A percentile compares a stretch with the other conserved stretches of the same genome.
Conservation (phyloP, 2,797 vertebrate genomes). For the Zenarchopterus dispar region DNA sequence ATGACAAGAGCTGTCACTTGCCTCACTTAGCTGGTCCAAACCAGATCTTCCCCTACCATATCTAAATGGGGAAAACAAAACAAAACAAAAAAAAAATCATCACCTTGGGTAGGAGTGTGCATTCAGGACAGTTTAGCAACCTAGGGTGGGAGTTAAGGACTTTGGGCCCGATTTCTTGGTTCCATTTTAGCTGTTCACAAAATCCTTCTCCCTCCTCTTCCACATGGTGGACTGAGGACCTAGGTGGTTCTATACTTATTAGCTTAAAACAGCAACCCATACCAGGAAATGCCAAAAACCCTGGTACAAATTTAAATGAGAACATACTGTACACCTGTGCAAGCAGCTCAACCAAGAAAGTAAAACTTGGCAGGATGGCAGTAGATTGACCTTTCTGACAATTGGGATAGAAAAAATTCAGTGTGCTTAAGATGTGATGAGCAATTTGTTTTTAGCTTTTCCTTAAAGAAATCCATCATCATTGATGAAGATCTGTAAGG, state of each 20-base stretch:
- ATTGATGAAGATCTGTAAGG: conserved; percentile 66
- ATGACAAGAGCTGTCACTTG: conserved; percentile 35
- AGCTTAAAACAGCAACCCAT: conserved; percentile 85
- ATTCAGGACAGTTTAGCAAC: conserved; percentile 84
- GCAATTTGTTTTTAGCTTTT: conserved; percentile 28
- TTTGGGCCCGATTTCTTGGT: conserved; percentile 89
- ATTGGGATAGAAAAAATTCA: conserved; percentile 43
- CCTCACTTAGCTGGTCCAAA: conserved; percentile 51
- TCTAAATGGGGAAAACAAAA: conserved; percentile 13
- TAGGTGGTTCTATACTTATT: conserved; percentile 88
- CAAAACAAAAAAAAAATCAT: conserved; percentile 64
- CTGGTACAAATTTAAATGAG: conserved; percentile 76
- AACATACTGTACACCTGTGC: conserved; percentile 79
- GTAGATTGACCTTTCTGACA: conserved; percentile 40
- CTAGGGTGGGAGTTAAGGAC: conserved; percentile 89
- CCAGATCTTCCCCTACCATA: conserved; percentile 52
- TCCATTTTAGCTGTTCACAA: conserved; percentile 83
- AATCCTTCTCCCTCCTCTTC: conserved; percentile 92
- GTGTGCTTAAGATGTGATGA: conserved; percentile 10
- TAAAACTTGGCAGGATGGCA: conserved; percentile 53
- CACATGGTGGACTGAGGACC: conserved; percentile 90
- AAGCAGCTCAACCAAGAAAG: conserved; percentile 67
- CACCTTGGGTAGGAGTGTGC: conserved; percentile 90
- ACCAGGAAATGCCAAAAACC: conserved; percentile 67
- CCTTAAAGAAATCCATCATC: conserved; percentile 75